phyloP scores from a whole-genome alignment of 2,797 vertebrate genomes.

The Sitta carolinensis region DNA sequence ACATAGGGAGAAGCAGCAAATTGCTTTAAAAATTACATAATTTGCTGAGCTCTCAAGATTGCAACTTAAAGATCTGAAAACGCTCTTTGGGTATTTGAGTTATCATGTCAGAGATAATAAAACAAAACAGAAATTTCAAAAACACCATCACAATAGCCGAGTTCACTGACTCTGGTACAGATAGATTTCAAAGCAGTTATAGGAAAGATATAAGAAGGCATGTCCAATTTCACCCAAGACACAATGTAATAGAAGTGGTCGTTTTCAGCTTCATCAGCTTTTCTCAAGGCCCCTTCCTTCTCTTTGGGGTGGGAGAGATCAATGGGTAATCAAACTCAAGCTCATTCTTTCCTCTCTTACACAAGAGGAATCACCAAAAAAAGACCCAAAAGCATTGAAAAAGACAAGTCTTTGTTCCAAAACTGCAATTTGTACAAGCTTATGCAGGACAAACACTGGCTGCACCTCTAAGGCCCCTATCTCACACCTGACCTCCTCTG shows the following conservation, averaged over 20 bases:
- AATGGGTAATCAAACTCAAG: background rate
- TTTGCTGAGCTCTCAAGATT: background rate
- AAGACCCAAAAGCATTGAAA: background rate
- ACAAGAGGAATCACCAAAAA: background rate
- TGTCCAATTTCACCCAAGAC: background rate
- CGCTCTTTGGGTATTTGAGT: background rate
- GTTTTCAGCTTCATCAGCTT: background rate
- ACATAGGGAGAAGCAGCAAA: background rate
- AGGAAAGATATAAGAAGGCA: background rate
- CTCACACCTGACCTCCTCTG: background rate
- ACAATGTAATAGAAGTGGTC: background rate
- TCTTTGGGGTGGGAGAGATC: background rate
- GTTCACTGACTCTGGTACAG: background rate
- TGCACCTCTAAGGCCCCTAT: background rate
- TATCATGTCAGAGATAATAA: background rate
- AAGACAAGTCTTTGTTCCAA: background rate
- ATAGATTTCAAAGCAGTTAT: background rate
- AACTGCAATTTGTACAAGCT: background rate
- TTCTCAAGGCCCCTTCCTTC: background rate
- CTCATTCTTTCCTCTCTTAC: background rate
- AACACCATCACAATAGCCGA: background rate
- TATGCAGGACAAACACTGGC: background rate
- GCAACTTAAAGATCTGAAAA: background rate
- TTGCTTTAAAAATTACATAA: background rate
- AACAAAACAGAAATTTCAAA: background rate